These are phyloP conservation scores for Rhyacophila evoluta DNA, from an alignment of 2,888 invertebrate genomes.

Conservation along the genomic window DNA sequence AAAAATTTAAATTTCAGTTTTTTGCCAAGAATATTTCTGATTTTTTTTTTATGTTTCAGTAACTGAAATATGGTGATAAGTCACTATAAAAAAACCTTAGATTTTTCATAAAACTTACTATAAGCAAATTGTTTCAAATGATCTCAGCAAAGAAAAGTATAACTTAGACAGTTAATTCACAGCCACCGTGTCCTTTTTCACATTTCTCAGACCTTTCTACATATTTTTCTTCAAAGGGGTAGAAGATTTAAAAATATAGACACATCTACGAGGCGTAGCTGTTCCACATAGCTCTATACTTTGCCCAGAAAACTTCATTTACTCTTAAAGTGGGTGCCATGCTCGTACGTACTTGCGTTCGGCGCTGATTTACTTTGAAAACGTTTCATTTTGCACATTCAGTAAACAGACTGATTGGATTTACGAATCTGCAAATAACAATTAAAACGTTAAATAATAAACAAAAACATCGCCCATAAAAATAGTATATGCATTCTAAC, in stretches of 20 bases:
- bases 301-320: constrained; percentile 54
- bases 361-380: neutral
- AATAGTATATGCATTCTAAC: too few species aligned
- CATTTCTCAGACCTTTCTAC: constrained; percentile 55
- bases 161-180: neutral
- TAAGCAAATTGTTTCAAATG: too few species aligned
- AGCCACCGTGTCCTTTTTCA: constrained; percentile 48
- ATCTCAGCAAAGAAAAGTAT: too few species aligned
- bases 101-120: too few species aligned
- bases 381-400: neutral
- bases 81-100: too few species aligned
- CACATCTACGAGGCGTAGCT: constrained; percentile 44
- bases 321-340: constrained; percentile 34
- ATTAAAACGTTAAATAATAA: too few species aligned
- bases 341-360: neutral
- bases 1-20: too few species aligned
- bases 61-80: too few species aligned
- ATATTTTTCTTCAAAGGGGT: constrained; percentile 55
- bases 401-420: neutral
- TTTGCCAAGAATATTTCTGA: too few species aligned
- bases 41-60: too few species aligned
- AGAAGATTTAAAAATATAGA: constrained; percentile 54
- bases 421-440: neutral
- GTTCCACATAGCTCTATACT: constrained; percentile 42
- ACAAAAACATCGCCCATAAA: too few species aligned